Conservation (phyloP, 2,888 invertebrate genomes). For the Lithodes maja region DNA sequence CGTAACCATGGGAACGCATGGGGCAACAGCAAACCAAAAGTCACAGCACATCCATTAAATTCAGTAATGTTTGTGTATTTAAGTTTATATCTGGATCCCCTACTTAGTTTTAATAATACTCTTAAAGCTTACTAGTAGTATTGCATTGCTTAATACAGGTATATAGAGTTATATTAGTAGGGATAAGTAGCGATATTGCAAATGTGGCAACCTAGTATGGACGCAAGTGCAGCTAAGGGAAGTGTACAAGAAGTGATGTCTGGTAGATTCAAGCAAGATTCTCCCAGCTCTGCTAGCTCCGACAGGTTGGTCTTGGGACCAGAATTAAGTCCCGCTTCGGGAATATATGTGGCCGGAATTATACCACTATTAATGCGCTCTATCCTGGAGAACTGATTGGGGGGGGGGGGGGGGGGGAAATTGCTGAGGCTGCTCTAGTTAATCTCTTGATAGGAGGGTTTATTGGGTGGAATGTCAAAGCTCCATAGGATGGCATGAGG, state of each 20-base stretch:
- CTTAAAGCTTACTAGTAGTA: not conserved
- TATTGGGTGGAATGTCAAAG: too few species aligned
- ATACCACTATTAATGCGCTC: too few species aligned
- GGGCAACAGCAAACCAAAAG: not conserved
- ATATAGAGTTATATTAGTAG: not conserved
- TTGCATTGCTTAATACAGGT: not conserved
- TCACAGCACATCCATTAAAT: not conserved
- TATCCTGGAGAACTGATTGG: not conserved
- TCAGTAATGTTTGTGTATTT: not conserved
- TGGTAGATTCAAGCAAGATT: constrained; percentile 77
- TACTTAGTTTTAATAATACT: not conserved
- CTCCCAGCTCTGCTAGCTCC: constrained; percentile 92
- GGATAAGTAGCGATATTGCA: not conserved
- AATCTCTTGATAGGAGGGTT: too few species aligned
- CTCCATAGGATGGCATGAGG: too few species aligned
- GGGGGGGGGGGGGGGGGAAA: not conserved
- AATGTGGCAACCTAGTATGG: constrained; percentile 45
- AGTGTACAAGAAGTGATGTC: constrained; percentile 62
- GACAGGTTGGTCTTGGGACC: constrained; percentile 82
- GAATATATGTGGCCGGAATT: too few species aligned
- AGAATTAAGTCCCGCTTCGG: not conserved
- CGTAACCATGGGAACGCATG: not conserved
- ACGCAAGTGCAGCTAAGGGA: constrained; percentile 57
- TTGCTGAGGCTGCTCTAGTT: not conserved
- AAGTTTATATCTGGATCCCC: not conserved